phyloP scores from a whole-genome alignment of 2,888 invertebrate species.

The Ephialtes manifestator region DNA sequence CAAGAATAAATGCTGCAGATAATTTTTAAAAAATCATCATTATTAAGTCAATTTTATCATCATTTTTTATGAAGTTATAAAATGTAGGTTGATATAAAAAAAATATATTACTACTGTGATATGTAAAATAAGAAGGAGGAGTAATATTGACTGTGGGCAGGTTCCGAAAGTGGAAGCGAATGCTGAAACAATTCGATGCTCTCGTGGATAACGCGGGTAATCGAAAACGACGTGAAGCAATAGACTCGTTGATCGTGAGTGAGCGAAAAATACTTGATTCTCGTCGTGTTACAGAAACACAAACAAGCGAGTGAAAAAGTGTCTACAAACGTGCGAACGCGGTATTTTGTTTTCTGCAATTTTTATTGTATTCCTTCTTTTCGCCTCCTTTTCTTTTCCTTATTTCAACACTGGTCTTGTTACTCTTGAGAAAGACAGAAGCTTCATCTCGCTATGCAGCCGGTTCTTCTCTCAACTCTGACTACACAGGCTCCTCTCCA shows the following conservation, averaged over 20 bases:
- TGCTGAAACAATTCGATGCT: slow-evolving; percentile 28
- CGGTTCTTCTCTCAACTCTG: slow-evolving; percentile 2
- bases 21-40: no score
- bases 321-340: slow-evolving; percentile 1
- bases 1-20: no score
- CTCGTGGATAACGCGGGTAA: slow-evolving; percentile 27
- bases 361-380: not conserved
- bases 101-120: not conserved
- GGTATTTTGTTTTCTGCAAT: slow-evolving; percentile 25
- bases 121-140: not conserved
- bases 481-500: not conserved
- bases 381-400: not conserved
- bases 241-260: not conserved
- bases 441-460: not conserved
- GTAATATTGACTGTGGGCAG: not conserved
- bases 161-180: not conserved
- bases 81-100: slow-evolving; percentile 4
- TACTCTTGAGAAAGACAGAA: not conserved
- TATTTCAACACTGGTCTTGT: slow-evolving; percentile 4
- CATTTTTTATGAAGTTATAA: no score
- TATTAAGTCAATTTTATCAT: no score
- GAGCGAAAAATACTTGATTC: slow-evolving; percentile 15
- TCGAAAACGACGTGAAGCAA: slow-evolving; percentile 30
- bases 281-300: slow-evolving; percentile 3
- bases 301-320: slow-evolving; percentile 11